phyloP scores from a whole-genome alignment of 2,888 invertebrate genomes.

The Caenorhabditis sulstoni region DNA sequence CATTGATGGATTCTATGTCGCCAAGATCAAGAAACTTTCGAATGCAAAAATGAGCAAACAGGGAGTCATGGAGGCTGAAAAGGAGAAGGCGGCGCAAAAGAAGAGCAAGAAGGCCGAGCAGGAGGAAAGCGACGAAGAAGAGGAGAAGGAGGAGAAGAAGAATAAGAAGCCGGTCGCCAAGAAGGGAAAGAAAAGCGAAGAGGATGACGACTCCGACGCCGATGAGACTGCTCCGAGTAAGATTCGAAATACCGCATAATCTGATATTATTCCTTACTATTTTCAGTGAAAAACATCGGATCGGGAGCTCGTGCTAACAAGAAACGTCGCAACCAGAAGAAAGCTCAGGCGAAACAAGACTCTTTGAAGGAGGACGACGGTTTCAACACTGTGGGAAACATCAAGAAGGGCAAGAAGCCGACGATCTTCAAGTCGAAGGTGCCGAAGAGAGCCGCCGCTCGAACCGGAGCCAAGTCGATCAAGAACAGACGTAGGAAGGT shows the following conservation, averaged over 20 bases:
- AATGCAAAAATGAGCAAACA: slow-evolving; percentile 83
- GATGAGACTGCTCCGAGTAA: slow-evolving; percentile 45
- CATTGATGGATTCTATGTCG: slow-evolving; percentile 99
- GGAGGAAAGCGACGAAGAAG: neutral
- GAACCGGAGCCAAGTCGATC: slow-evolving; percentile 65
- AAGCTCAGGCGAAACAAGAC: slow-evolving; percentile 60
- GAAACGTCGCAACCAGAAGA: slow-evolving; percentile 67
- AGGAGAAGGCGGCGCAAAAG: slow-evolving; percentile 30
- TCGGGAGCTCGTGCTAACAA: slow-evolving; percentile 62
- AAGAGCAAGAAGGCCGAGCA: slow-evolving; percentile 19
- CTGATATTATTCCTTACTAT: too few species aligned
- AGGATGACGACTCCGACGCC: slow-evolving; percentile 37
- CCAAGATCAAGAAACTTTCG: slow-evolving; percentile 96
- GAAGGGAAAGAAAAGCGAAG: slow-evolving; percentile 22
- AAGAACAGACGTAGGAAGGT: slow-evolving; percentile 70
- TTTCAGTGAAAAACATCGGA: slow-evolving; percentile 60
- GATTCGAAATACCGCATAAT: too few species aligned
- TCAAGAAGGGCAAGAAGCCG: slow-evolving; percentile 60
- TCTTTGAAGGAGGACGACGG: slow-evolving; percentile 67
- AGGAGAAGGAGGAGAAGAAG: too few species aligned
- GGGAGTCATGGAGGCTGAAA: slow-evolving; percentile 54
- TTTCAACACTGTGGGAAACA: slow-evolving; percentile 67
- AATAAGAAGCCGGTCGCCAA: too few species aligned
- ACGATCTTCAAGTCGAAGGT: slow-evolving; percentile 60
- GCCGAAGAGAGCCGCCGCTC: slow-evolving; percentile 64